phyloP scores from a whole-genome alignment of 2,888 invertebrate species.

The Drosophila maculinotata region DNA sequence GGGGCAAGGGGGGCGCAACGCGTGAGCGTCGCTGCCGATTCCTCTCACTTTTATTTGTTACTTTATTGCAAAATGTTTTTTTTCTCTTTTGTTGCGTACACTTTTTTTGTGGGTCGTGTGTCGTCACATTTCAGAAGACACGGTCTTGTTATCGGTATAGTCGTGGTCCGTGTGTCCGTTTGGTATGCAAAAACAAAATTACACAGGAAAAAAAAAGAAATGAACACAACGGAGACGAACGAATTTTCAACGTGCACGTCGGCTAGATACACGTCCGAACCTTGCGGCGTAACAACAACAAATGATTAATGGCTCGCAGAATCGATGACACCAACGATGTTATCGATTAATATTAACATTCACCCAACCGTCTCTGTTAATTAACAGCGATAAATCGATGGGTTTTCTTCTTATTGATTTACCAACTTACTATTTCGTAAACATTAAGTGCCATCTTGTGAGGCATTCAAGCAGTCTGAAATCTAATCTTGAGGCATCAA shows the following conservation, averaged over 20 bases:
- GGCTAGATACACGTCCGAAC: conserved; percentile 42
- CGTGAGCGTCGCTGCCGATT: conserved; percentile 59
- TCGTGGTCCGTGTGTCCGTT: conserved; percentile 47
- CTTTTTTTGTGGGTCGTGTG: conserved; percentile 39
- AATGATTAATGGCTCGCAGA: conserved; percentile 34
- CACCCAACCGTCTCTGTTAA: conserved; percentile 5
- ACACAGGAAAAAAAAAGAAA: conserved; percentile 55
- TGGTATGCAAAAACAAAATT: conserved; percentile 56
- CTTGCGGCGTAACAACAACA: conserved; percentile 61
- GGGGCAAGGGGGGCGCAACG: conserved; percentile 54
- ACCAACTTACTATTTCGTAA: too few relatives aligned
- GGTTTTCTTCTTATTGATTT: background rate
- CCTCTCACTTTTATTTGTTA: conserved; percentile 53
- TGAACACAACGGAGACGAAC: conserved; percentile 41
- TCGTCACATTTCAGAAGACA: conserved; percentile 60
- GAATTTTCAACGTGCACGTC: conserved; percentile 33
- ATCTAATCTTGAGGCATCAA: too few relatives aligned
- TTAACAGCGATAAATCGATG: conserved; percentile 1
- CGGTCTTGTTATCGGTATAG: conserved; percentile 26
- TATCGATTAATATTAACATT: conserved; percentile 25
- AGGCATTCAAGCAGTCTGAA: too few relatives aligned
- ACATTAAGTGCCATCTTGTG: too few relatives aligned
- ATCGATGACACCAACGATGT: conserved; percentile 25
- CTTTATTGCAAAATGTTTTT: conserved; percentile 25
- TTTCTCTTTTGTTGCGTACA: conserved; percentile 48